Conservation (phyloP, 2,113 vertebrate species). For the Aplodontia rufa region DNA sequence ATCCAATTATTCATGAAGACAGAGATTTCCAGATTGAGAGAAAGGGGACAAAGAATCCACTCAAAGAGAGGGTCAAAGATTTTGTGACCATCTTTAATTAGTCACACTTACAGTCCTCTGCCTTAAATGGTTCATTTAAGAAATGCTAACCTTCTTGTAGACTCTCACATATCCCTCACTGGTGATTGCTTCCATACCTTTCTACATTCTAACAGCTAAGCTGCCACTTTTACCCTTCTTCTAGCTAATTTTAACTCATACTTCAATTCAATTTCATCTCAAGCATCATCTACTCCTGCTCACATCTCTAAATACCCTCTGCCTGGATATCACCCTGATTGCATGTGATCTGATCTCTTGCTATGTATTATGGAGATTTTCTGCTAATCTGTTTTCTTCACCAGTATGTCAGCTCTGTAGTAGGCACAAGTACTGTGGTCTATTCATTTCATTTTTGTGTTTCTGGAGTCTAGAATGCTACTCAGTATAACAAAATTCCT, state of each 20-base stretch:
- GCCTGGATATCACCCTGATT: neutral
- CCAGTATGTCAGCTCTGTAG: neutral
- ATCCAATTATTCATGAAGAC: neutral
- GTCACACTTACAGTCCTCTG: neutral
- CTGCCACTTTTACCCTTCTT: neutral
- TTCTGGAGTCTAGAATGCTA: neutral
- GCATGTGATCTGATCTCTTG: neutral
- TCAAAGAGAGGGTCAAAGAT: neutral
- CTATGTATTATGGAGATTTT: neutral
- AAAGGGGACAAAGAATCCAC: neutral
- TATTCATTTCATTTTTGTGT: neutral
- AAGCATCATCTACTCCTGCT: neutral
- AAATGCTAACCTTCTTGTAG: neutral
- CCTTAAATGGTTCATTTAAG: neutral
- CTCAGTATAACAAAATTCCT: neutral
- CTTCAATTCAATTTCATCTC: neutral
- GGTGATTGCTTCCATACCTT: accelerated
- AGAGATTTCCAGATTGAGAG: neutral
- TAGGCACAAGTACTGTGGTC: neutral
- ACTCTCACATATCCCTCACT: neutral
- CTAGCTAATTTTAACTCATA: neutral
- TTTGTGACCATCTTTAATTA: neutral
- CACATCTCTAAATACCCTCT: neutral
- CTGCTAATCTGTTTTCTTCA: neutral
- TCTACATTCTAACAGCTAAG: neutral